Conservation (phyloP, 2,888 invertebrate genomes). For the Apotomis turbidana region DNA sequence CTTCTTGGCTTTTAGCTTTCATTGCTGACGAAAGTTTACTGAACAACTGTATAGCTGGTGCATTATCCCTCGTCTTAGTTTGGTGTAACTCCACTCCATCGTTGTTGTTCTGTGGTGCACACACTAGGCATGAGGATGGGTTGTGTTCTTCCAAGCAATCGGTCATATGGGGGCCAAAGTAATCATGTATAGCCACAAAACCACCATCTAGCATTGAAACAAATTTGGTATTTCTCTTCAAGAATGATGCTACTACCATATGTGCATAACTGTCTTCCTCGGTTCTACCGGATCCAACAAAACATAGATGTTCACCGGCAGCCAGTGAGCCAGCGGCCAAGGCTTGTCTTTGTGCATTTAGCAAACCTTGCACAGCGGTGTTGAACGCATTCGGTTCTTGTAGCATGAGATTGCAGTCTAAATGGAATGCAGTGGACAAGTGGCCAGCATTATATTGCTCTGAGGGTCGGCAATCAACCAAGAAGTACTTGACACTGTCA, state of each 20-base stretch:
- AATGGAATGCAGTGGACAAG: slow-evolving; percentile 98
- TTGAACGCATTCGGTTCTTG: slow-evolving; percentile 98
- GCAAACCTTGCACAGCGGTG: slow-evolving; percentile 95
- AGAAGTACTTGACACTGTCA: slow-evolving; percentile 93
- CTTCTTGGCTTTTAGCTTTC: slow-evolving; percentile 95
- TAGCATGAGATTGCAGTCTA: slow-evolving; percentile 98
- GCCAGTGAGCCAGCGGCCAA: slow-evolving; percentile 93
- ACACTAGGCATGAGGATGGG: slow-evolving; percentile 91
- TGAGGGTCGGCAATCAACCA: slow-evolving; percentile 98
- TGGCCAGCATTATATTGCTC: slow-evolving; percentile 99
- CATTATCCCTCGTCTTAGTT: slow-evolving; percentile 65
- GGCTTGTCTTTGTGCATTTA: slow-evolving; percentile 94
- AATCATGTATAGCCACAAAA: slow-evolving; percentile 92
- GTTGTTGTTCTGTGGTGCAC: slow-evolving; percentile 83
- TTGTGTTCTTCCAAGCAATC: slow-evolving; percentile 94
- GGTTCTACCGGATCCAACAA: slow-evolving; percentile 95
- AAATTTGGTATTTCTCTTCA: slow-evolving; percentile 96
- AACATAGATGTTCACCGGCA: slow-evolving; percentile 94
- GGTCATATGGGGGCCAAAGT: slow-evolving; percentile 91
- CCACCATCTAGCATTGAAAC: slow-evolving; percentile 97
- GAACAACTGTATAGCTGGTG: slow-evolving; percentile 87
- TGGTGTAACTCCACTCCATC: slow-evolving; percentile 58
- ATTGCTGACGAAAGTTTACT: slow-evolving; percentile 94
- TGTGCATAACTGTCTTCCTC: slow-evolving; percentile 98
- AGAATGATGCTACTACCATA: slow-evolving; percentile 98